Evolutionary conservation across 2,113 vertebrate species (phyloP).

Genomic region (Anarrhichthys ocellatus): DNA sequence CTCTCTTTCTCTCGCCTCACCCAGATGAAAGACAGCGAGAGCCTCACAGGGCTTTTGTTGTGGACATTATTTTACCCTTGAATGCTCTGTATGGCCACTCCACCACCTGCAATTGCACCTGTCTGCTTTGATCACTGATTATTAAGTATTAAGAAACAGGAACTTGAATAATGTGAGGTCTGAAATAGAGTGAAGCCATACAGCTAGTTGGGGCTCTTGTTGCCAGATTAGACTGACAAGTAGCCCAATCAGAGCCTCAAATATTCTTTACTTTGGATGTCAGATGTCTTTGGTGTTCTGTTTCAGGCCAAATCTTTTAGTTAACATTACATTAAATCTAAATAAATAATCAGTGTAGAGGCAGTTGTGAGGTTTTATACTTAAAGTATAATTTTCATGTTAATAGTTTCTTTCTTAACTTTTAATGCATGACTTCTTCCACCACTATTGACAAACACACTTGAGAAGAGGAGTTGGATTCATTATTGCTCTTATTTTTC

Average conservation of each 20-base stretch:
- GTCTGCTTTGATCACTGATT: constrained; percentile 67
- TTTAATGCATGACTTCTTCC: no score
- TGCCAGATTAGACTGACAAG: background rate
- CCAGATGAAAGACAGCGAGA: constrained; percentile 69
- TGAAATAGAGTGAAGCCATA: background rate
- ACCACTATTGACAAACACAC: no score
- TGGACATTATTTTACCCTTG: constrained; percentile 53
- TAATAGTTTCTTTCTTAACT: no score
- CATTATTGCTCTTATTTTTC: no score
- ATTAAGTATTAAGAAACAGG: constrained; percentile 46
- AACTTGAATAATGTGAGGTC: constrained; percentile 25
- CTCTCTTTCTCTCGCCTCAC: constrained; percentile 32
- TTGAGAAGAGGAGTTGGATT: no score
- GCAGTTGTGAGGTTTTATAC: background rate
- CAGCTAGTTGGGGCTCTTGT: background rate
- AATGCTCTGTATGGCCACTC: constrained; percentile 31
- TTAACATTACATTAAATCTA: background rate
- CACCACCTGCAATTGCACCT: constrained; percentile 60
- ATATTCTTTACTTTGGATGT: background rate
- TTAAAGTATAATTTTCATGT: no score
- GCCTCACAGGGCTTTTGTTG: constrained; percentile 61
- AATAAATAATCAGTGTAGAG: background rate
- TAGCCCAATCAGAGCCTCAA: background rate
- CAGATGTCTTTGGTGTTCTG: background rate
- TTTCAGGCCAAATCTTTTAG: background rate